Evolutionary conservation across 2,888 invertebrate genomes (phyloP).

Genomic region (Unio pictorum): DNA sequence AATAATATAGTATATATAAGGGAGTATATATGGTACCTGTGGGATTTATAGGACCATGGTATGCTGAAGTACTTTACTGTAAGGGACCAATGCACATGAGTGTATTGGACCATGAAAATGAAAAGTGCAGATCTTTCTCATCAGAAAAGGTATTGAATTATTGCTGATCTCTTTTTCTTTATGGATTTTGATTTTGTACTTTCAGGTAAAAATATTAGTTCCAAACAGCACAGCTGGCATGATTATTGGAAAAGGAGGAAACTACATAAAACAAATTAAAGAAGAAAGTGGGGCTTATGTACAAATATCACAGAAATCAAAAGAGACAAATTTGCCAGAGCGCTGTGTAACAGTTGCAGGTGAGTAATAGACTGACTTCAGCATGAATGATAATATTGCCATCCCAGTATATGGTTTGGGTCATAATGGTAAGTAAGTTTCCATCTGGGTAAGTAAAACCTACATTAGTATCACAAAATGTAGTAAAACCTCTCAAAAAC

Average conservation of each 20-base stretch:
- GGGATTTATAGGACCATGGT: too few relatives aligned
- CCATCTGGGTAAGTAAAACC: too few relatives aligned
- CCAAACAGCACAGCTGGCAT: conserved; percentile 72
- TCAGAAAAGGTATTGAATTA: not conserved
- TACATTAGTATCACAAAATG: too few relatives aligned
- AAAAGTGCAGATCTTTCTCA: too few relatives aligned
- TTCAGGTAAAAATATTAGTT: conserved; percentile 71
- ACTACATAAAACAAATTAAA: conserved; percentile 71
- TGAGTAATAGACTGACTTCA: conserved; percentile 25
- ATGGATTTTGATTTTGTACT: conserved; percentile 10
- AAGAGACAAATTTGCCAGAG: conserved; percentile 71
- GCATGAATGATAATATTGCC: not conserved
- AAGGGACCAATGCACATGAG: too few relatives aligned
- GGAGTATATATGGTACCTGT: too few relatives aligned
- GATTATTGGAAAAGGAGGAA: conserved; percentile 72
- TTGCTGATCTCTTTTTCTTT: not conserved
- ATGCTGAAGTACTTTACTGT: too few relatives aligned
- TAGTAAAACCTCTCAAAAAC: too few relatives aligned
- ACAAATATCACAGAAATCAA: conserved; percentile 72
- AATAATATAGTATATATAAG: too few relatives aligned
- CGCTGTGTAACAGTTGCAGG: conserved; percentile 72
- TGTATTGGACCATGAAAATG: too few relatives aligned
- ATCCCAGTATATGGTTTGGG: too few relatives aligned
- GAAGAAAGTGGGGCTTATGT: conserved; percentile 72
- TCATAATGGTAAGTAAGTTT: too few relatives aligned